phyloP scores from a whole-genome alignment of 2,888 invertebrate genomes.

The Stenotaenia linearis region DNA sequence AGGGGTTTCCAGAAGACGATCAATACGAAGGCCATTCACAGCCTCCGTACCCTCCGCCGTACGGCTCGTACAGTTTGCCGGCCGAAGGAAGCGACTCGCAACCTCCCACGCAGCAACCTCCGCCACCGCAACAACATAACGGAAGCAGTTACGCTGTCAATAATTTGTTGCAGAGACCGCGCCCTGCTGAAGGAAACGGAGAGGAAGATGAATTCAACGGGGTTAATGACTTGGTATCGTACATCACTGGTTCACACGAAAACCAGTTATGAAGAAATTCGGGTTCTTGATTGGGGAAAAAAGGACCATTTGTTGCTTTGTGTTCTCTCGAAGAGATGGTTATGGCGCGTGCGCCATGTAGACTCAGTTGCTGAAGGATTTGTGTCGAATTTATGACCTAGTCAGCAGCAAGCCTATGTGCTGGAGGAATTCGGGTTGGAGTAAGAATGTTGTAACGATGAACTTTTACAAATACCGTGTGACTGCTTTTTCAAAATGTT shows the following conservation, averaged over 20 bases:
- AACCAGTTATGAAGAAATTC: constrained; percentile 24
- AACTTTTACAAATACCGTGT: neutral
- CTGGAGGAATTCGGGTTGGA: neutral
- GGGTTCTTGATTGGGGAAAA: too few species aligned
- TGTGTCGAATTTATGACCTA: too few species aligned
- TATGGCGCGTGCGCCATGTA: neutral
- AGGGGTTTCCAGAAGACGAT: constrained; percentile 32
- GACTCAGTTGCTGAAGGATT: neutral
- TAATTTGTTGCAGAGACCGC: constrained; percentile 33
- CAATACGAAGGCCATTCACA: constrained; percentile 34
- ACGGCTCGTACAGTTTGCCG: neutral
- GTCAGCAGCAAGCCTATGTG: neutral
- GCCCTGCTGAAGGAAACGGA: constrained; percentile 29
- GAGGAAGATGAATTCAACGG: constrained; percentile 36
- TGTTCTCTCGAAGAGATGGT: neutral
- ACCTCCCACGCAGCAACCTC: neutral
- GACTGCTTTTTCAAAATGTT: neutral
- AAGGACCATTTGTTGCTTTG: too few species aligned
- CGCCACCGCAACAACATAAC: constrained; percentile 27
- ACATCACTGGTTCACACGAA: constrained; percentile 35
- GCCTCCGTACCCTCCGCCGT: constrained; percentile 30
- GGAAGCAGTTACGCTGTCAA: constrained; percentile 34
- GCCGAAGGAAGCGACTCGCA: constrained; percentile 17
- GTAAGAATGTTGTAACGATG: neutral
- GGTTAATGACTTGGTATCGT: constrained; percentile 36